Base-by-base conservation (phyloP, 2,113 vertebrate species). In the Pygathrix nemaeus region DNA sequence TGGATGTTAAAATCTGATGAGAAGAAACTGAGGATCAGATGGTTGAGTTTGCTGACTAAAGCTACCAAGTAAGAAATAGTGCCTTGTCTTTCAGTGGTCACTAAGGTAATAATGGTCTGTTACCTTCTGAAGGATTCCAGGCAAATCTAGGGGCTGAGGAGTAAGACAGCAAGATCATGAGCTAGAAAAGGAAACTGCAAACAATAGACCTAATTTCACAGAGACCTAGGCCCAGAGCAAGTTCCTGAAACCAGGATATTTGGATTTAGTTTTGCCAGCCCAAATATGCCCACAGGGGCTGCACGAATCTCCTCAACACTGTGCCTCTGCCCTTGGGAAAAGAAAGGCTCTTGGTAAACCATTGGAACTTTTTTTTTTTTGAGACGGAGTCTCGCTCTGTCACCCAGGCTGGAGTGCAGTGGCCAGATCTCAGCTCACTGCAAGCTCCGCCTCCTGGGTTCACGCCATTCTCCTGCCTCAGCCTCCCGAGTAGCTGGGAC, bases 191-290 rank as follows among this genome's bases (percentile, higher is more conserved):
- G 94, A 97, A 97, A 96, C 76, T 78, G 68, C 27, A 93, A 93
- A 98, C 91, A 97, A 97, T 72, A 90, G 92, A 45, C 30, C 82
- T 97, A 48, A 95, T 70, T 95, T 91, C 86, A 96, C 5, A 84
- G 90, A 96, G 80, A 94, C 50, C 43, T 61, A 73, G 17, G 80
- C 50, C 70, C 75, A 97, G 50, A 84, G 83, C 40, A 92, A 94
- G 97, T 96, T 92, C 86, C 27, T 3, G 96, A 98, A 97, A 96
- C 68, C 57, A 92, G 79, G 48, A 88, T 98, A 97, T 95, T 93
- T 96, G 23, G 55, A 93, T 95, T 97, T 96, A 97, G 93, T 91
- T 85, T 94, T 97, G 50, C 86, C 27, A 70, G 87, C 64, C 95
- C 95, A 95, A 96, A 96, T 96, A 96, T 88, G 52, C 92, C 96